Conservation (phyloP, 2,113 vertebrate genomes). For the Salvelinus alpinus region DNA sequence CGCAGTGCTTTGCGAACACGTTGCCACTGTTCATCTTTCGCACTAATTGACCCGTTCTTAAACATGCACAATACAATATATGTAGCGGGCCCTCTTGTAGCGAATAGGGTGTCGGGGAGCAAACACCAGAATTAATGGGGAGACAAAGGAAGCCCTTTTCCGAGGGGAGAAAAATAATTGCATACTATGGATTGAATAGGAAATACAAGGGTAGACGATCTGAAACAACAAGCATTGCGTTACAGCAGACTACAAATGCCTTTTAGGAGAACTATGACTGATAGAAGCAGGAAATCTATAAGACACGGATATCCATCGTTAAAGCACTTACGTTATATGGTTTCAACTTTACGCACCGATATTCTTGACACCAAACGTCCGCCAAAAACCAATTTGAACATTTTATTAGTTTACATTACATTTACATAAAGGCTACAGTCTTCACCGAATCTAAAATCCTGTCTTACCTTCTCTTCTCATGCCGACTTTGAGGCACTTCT, state of each 20-base stretch:
- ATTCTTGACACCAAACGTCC: background rate
- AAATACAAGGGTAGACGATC: background rate
- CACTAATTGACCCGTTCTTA: conserved; percentile 68
- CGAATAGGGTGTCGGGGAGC: conserved; percentile 62
- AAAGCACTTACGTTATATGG: background rate
- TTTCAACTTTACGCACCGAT: conserved; percentile 22
- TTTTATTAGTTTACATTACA: conserved; percentile 5
- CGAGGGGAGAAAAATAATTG: conserved; percentile 13
- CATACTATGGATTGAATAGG: conserved; percentile 23
- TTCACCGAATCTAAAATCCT: background rate
- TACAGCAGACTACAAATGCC: background rate
- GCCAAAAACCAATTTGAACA: background rate
- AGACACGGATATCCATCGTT: background rate
- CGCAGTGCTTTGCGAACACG: conserved; percentile 48
- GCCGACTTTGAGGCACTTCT: conserved; percentile 86
- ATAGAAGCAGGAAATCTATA: background rate
- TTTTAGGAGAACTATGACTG: background rate
- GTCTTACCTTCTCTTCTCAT: conserved; percentile 83
- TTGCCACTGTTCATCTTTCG: conserved; percentile 54
- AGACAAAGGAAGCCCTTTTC: conserved; percentile 59
- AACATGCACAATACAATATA: conserved; percentile 68
- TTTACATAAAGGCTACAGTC: conserved; percentile 20
- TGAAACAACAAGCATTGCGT: background rate
- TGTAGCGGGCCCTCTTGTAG: conserved; percentile 63
- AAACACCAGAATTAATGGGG: conserved; percentile 67